Evolutionary conservation across 2,888 invertebrate species (phyloP).

Genomic region (Eurytoma californica): DNA sequence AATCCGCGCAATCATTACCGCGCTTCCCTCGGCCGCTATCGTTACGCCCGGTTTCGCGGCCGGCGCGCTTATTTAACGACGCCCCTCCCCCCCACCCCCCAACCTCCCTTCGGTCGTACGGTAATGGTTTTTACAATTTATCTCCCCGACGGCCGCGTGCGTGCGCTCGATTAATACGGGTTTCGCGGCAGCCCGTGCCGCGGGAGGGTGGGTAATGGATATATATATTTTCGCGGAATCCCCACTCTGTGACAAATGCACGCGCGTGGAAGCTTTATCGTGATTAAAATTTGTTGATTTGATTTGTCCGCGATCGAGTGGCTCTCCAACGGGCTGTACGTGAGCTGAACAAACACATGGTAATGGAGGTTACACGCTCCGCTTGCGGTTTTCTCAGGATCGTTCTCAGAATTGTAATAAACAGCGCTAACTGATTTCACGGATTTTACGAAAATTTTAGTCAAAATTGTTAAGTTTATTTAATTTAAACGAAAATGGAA

Average conservation of each 20-base stretch:
- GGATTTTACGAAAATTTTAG: too few relatives aligned
- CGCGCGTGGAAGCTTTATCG: constrained; percentile 31
- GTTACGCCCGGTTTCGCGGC: constrained; percentile 22
- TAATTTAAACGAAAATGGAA: too few relatives aligned
- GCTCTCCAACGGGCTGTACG: neutral
- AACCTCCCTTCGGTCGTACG: neutral
- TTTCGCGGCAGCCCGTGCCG: constrained; percentile 1
- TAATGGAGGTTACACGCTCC: neutral
- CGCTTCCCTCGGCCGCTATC: neutral
- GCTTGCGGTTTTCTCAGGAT: too few relatives aligned
- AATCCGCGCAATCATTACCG: constrained; percentile 51
- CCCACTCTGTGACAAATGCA: neutral
- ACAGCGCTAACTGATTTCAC: too few relatives aligned
- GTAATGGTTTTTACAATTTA: constrained; percentile 54
- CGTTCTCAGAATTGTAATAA: too few relatives aligned
- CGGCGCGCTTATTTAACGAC: constrained; percentile 45
- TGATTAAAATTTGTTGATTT: constrained; percentile 50
- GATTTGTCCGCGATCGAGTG: constrained; percentile 24
- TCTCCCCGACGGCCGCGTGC: constrained; percentile 19
- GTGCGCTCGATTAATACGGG: constrained; percentile 39
- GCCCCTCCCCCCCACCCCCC: neutral
- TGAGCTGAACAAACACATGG: neutral
- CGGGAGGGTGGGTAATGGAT: neutral
- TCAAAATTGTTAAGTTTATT: too few relatives aligned
- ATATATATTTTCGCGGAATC: constrained; percentile 6